Evolutionary conservation across 2,888 invertebrate species (phyloP).

Genomic region (Thereva nobilitata): DNA sequence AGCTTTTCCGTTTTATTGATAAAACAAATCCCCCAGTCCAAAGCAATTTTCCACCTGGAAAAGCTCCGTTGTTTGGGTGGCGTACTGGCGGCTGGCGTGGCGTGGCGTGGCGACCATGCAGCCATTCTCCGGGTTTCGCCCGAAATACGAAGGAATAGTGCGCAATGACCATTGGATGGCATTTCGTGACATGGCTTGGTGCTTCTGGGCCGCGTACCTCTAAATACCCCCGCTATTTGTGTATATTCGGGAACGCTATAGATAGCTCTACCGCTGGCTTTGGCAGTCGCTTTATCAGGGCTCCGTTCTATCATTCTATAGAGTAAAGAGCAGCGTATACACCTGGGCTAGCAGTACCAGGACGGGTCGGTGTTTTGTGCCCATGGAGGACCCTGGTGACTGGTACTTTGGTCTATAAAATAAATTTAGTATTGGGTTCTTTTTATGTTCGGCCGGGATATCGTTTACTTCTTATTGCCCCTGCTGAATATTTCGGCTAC

Average conservation of each 20-base stretch:
- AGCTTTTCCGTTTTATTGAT: slow-evolving; percentile 39
- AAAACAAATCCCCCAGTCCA: slow-evolving; percentile 37
- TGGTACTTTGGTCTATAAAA: slow-evolving; percentile 38
- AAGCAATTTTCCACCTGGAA: slow-evolving; percentile 26
- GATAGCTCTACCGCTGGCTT: neutral
- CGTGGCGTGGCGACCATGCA: neutral
- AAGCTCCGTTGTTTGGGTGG: slow-evolving; percentile 25
- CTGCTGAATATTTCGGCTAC: slow-evolving; percentile 11
- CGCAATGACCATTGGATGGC: slow-evolving; percentile 41
- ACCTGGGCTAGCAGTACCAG: slow-evolving; percentile 13
- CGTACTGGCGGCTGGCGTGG: neutral
- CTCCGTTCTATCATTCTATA: too few relatives aligned
- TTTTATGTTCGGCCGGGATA: slow-evolving; percentile 34
- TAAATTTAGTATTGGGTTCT: slow-evolving; percentile 22
- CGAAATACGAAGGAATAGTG: slow-evolving; percentile 27
- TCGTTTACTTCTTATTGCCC: slow-evolving; percentile 30
- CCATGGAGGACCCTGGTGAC: slow-evolving; percentile 38
- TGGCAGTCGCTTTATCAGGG: too few relatives aligned
- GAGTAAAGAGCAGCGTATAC: neutral
- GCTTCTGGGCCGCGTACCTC: slow-evolving; percentile 9
- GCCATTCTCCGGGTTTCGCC: neutral
- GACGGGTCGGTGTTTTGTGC: slow-evolving; percentile 23
- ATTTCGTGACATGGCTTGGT: slow-evolving; percentile 31
- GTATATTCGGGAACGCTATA: neutral
- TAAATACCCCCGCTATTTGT: neutral